Conservation (phyloP, 64 coral and sea anemone genomes). For the Stichodactyla helianthus region DNA sequence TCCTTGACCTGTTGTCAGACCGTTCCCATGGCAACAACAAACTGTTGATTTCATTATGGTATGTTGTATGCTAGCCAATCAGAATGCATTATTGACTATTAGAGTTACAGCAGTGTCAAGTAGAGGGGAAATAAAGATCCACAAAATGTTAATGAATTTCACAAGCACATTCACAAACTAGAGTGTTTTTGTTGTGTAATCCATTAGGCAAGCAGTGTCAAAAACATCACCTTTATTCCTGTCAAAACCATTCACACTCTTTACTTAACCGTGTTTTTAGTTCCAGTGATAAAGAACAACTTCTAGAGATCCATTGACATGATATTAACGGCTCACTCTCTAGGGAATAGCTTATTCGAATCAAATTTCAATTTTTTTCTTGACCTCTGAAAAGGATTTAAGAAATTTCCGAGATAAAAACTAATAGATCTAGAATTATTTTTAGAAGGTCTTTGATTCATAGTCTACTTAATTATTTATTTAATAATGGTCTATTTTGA, state of each 20-base stretch:
- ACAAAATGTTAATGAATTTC: slow-evolving; percentile 10
- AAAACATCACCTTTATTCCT: neutral
- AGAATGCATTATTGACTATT: neutral
- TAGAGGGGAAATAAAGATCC: neutral
- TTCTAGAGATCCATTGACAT: neutral
- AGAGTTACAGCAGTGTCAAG: neutral
- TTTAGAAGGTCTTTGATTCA: slow-evolving; percentile 3
- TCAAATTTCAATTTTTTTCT: neutral
- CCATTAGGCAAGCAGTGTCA: neutral
- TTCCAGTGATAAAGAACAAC: neutral
- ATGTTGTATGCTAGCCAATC: neutral
- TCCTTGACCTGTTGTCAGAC: neutral
- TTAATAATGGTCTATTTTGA: neutral
- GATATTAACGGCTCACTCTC: slow-evolving; percentile 1
- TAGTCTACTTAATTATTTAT: neutral
- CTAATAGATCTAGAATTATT: neutral
- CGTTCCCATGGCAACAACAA: neutral
- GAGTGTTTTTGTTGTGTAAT: neutral
- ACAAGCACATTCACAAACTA: neutral
- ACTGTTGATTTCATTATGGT: neutral
- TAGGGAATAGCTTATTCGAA: neutral
- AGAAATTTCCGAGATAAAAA: neutral
- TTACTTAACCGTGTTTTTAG: neutral
- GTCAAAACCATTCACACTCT: slow-evolving; percentile 5
- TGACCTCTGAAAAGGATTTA: slow-evolving; percentile 3